Conservation (phyloP, 2,797 vertebrate genomes). For the Rhinogobio ventralis region DNA sequence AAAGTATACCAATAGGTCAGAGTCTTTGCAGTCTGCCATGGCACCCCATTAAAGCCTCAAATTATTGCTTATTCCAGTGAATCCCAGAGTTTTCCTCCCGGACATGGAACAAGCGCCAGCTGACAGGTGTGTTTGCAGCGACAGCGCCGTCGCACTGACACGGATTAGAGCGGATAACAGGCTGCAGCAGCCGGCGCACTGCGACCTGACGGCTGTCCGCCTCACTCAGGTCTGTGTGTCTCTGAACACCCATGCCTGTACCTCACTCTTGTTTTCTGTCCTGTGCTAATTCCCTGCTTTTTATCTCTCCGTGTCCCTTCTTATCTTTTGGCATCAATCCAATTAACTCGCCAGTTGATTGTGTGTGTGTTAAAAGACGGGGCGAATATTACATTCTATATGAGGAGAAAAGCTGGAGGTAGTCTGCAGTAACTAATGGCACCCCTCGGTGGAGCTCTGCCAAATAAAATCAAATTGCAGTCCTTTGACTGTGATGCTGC, state of each 20-base stretch:
- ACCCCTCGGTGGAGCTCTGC: constrained; percentile 26
- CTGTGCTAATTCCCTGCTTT: constrained; percentile 29
- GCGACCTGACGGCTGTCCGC: constrained; percentile 51
- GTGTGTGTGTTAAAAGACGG: not conserved
- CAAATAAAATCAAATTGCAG: constrained; percentile 36
- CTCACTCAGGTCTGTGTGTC: constrained; percentile 47
- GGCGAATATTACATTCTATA: not conserved
- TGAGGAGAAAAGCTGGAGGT: not conserved
- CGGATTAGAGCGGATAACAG: constrained; percentile 64
- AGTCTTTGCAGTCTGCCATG: not conserved
- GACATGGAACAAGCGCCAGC: not conserved
- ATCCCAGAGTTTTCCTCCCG: constrained; percentile 9
- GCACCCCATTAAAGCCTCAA: not conserved
- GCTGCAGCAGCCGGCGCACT: constrained; percentile 49
- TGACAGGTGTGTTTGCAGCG: constrained; percentile 48
- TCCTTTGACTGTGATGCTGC: constrained; percentile 11
- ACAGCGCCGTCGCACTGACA: constrained; percentile 59
- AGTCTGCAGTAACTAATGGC: constrained; percentile 30
- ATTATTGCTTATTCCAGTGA: not conserved
- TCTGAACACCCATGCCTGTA: constrained; percentile 30
- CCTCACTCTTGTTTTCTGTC: constrained; percentile 31
- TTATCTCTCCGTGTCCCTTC: constrained; percentile 43
- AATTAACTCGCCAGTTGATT: not conserved
- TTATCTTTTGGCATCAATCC: constrained; percentile 50
- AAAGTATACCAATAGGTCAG: not conserved